phyloP scores from a whole-genome alignment of 2,888 invertebrate species.

The Aplocera efformata region DNA sequence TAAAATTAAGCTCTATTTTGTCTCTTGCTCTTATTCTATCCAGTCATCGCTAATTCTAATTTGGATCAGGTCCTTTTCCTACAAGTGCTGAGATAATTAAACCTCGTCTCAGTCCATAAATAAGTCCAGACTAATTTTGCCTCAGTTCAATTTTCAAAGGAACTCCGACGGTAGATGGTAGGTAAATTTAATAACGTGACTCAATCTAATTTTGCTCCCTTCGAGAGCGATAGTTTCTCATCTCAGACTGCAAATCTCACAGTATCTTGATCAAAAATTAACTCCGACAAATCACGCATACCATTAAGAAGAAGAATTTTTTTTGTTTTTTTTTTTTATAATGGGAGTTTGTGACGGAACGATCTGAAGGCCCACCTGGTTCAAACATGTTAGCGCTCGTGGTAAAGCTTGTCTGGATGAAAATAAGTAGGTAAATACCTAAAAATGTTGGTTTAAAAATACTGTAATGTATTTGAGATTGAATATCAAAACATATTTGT shows the following conservation, averaged over 20 bases:
- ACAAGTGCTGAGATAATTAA: constrained; percentile 52
- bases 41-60: constrained; percentile 38
- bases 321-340: too few species aligned
- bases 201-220: constrained; percentile 6
- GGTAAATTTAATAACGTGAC: constrained; percentile 11
- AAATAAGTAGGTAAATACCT: too few species aligned
- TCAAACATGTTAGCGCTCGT: too few species aligned
- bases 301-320: too few species aligned
- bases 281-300: too few species aligned
- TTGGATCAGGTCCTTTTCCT: constrained; percentile 45
- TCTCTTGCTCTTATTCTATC: too few species aligned
- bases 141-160: constrained; percentile 21
- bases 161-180: background rate
- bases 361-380: too few species aligned
- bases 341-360: too few species aligned
- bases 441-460: too few species aligned
- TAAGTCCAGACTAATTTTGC: constrained; percentile 41
- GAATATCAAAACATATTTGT: background rate
- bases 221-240: constrained; percentile 1
- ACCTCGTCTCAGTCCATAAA: constrained; percentile 46
- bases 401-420: too few species aligned
- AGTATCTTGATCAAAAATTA: background rate
- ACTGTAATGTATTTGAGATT: too few species aligned
- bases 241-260: background rate
- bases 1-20: too few species aligned